These are phyloP conservation scores for Lingula anatina DNA, from an alignment of 2,888 invertebrate genomes.

Conservation along the genomic window DNA sequence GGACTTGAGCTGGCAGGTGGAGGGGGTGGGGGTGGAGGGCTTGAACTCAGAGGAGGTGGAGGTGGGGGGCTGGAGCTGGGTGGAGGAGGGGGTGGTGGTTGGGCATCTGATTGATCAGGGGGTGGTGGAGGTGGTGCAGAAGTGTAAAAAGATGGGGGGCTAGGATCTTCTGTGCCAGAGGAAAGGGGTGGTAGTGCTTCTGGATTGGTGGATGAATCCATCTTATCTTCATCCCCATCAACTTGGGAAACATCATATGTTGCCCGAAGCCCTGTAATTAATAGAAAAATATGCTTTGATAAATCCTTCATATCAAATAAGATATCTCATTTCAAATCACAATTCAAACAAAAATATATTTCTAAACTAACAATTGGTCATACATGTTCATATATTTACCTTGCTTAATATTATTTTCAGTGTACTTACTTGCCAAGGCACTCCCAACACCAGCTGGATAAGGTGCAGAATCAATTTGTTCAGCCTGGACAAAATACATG, in stretches of 20 bases:
- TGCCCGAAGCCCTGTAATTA: too few relatives aligned
- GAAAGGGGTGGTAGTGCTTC: neutral
- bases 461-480: too few relatives aligned
- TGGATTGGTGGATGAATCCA: neutral
- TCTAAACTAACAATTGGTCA: too few relatives aligned
- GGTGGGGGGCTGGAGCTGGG: slow-evolving; percentile 2
- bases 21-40: slow-evolving; percentile 12
- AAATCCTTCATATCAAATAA: too few relatives aligned
- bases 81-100: slow-evolving; percentile 4
- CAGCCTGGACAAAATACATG: too few relatives aligned
- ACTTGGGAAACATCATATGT: too few relatives aligned
- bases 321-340: too few relatives aligned
- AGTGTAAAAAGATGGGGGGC: neutral
- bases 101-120: slow-evolving; percentile 2
- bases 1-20: slow-evolving; percentile 20
- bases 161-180: neutral
- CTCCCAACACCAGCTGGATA: too few relatives aligned
- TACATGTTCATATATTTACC: too few relatives aligned
- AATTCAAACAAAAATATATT: too few relatives aligned
- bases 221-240: neutral
- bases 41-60: neutral
- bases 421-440: too few relatives aligned
- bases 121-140: slow-evolving; percentile 10
- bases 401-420: too few relatives aligned
- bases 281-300: neutral